Base-by-base conservation (phyloP, 1,140 invertebrate genomes). In the Apis dorsata region DNA sequence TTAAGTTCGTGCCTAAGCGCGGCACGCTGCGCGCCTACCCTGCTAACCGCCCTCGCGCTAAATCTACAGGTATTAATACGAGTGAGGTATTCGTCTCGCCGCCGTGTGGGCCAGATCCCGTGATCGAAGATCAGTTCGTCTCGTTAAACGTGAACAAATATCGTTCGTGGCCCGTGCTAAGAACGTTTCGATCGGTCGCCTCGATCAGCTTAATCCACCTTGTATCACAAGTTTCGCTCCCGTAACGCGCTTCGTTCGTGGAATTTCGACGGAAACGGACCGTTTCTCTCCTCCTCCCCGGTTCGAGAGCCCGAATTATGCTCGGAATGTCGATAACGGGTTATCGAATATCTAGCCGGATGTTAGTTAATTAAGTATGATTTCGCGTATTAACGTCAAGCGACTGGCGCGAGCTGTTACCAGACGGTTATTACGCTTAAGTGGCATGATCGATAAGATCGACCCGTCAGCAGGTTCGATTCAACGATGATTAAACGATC, bases 1-100 rank as follows among this genome's bases (percentile, higher is more conserved):
- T 88, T 88, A 86, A 87, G 79, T 81, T 88, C 79, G 71, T 68
- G 81, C 78, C 68, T 87, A 85, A 85, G 77, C 84, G 74, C 71
- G 70, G 62, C 69, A 74, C 34, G 72, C 57, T 66, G 62, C 74
- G 74, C 65, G 73, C 63, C 62, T 57, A 24, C 62, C n/a, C n/a
- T 9, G 8, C 13, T 55, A 13, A 34, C 65, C 55, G 28, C 34
- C 63, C 44, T 44, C 34, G 44, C 63, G 24, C 51, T 55, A 51
- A 51, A 66, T 81, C 17, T 60, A n/a, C 44, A 55, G 65, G 66
- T 59, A 34, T 69, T 51, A 71, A 51, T 57, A 28, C 24, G 17
- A 11, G 17, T 4, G n/a, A 84, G n/a, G 24, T 51, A 51, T 53
- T 80, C 55, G n/a, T 34, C 24, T 24, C 24, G 24, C 24, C 24